Evolutionary conservation across 1,140 invertebrate species (phyloP).

Genomic region (Brachionus rubens): DNA sequence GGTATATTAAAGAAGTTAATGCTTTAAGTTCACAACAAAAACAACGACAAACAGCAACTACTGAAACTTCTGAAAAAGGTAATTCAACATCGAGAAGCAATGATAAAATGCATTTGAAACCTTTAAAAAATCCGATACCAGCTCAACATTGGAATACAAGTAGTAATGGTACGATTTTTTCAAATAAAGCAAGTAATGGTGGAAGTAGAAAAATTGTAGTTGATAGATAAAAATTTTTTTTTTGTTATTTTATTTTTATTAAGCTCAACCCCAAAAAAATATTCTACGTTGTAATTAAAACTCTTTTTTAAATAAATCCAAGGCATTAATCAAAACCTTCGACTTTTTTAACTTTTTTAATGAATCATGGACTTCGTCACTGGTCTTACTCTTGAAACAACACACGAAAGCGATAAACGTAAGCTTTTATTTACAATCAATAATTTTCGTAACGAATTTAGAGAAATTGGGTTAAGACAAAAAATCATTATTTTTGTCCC

Average conservation of each 20-base stretch:
- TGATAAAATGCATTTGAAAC: background rate
- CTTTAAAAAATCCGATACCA: constrained; percentile 6
- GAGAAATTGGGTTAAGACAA: too few relatives aligned
- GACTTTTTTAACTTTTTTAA: too few relatives aligned
- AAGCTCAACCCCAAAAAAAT: too few relatives aligned
- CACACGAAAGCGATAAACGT: too few relatives aligned
- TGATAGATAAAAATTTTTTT: background rate
- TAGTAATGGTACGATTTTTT: constrained; percentile 7
- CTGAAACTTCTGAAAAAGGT: background rate
- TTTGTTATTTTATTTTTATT: background rate
- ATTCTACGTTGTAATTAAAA: too few relatives aligned
- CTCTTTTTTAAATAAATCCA: too few relatives aligned
- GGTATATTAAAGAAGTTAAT: constrained; percentile 29
- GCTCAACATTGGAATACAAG: constrained; percentile 1
- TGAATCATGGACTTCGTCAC: too few relatives aligned
- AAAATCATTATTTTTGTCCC: too few relatives aligned
- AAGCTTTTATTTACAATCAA: too few relatives aligned
- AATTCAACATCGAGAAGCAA: constrained; percentile 10
- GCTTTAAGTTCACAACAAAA: background rate
- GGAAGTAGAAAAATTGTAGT: constrained; percentile 9
- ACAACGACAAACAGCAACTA: background rate
- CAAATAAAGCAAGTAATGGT: background rate
- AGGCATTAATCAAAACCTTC: too few relatives aligned
- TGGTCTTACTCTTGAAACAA: too few relatives aligned
- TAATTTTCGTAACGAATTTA: too few relatives aligned